These are phyloP conservation scores for Calephelis perditalis DNA, from an alignment of 2,888 invertebrate species.

Conservation along the genomic window DNA sequence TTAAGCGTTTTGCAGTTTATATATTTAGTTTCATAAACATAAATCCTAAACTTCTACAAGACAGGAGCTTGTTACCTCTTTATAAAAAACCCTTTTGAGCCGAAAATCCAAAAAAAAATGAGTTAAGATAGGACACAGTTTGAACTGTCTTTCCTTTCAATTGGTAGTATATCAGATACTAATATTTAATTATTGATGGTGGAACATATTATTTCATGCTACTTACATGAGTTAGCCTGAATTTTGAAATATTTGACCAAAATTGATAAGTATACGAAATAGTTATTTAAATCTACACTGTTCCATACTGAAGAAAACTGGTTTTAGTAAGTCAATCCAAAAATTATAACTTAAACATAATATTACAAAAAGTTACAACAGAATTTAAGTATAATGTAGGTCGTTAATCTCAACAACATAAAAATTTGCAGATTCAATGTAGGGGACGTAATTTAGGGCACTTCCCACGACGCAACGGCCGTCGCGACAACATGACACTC, in stretches of 20 bases:
- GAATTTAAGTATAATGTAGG: conserved; percentile 27
- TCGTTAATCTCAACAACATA: conserved; percentile 32
- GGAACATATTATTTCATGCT: too few species aligned
- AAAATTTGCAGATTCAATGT: conserved; percentile 45
- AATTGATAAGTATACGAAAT: background rate
- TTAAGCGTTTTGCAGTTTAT: too few species aligned
- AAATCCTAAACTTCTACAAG: too few species aligned
- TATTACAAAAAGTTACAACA: background rate
- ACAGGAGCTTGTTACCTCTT: too few species aligned
- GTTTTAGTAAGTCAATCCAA: conserved; percentile 1
- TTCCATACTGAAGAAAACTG: conserved; percentile 2
- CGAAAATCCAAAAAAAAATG: too few species aligned
- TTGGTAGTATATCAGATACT: too few species aligned
- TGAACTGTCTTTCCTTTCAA: too few species aligned
- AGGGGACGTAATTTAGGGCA: conserved; percentile 61
- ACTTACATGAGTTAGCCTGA: too few species aligned
- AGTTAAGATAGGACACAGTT: too few species aligned
- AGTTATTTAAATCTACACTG: background rate
- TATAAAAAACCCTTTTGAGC: too few species aligned
- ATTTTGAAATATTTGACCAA: background rate
- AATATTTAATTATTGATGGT: too few species aligned
- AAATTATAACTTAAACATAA: background rate
- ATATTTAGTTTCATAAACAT: too few species aligned
- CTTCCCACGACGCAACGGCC: conserved; percentile 53
- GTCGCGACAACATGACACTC: conserved; percentile 58